A percentile compares a stretch with the other conserved stretches of the same genome.
Conservation (phyloP, 1,140 invertebrate genomes). For the Halesus radiatus region DNA sequence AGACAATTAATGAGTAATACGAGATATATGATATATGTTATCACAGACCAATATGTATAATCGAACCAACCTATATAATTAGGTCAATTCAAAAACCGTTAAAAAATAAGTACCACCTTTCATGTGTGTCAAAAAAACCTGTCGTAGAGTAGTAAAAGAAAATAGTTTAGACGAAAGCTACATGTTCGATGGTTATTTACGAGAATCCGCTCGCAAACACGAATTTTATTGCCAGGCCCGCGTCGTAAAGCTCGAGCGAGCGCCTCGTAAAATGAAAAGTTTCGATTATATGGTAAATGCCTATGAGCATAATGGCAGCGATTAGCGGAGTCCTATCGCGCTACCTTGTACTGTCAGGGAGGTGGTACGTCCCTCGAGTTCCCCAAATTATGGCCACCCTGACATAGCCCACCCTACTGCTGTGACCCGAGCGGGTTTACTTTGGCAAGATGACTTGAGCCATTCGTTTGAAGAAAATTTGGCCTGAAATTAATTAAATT, state of each 20-base stretch:
- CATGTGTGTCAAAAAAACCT: neutral
- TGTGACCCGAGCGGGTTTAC: conserved; percentile 10
- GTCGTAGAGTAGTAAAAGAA: neutral
- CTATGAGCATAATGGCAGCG: conserved; percentile 28
- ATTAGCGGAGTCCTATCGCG: conserved; percentile 30
- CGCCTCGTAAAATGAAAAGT: conserved; percentile 37
- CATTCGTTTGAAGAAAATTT: neutral
- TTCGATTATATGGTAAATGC: conserved; percentile 10
- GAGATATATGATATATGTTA: too few species aligned
- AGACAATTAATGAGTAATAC: too few species aligned
- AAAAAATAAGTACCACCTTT: neutral
- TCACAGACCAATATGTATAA: too few species aligned
- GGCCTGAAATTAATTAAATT: too few species aligned
- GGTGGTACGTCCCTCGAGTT: conserved; percentile 25
- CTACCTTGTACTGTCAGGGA: conserved; percentile 29
- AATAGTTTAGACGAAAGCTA: neutral
- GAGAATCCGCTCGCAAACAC: neutral
- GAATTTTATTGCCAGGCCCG: conserved; percentile 18
- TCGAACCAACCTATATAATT: too few species aligned
- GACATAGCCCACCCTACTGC: neutral
- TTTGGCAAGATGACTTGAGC: neutral
- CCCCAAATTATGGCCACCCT: conserved; percentile 18
- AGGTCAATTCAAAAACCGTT: too few species aligned
- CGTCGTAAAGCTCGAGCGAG: conserved; percentile 16
- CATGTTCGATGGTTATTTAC: neutral